These are phyloP conservation scores for Oxytorus armatus DNA, from an alignment of 2,888 invertebrate species.

Conservation along the genomic window DNA sequence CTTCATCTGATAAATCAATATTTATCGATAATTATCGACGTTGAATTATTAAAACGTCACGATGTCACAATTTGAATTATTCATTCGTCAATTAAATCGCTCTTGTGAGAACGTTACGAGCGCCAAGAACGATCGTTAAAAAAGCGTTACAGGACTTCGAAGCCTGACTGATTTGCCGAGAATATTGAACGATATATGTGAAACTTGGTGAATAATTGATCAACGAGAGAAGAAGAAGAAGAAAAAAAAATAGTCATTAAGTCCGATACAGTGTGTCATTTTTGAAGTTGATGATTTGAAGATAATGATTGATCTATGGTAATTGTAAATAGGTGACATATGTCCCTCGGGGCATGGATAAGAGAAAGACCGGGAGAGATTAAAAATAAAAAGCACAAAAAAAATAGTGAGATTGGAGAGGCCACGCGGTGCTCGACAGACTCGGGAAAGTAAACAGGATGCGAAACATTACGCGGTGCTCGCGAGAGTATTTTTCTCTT, in stretches of 20 bases:
- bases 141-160: no score
- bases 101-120: no score
- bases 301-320: constrained; percentile 32
- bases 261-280: constrained; percentile 4
- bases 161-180: no score
- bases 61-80: no score
- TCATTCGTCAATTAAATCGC: no score
- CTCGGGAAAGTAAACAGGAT: constrained; percentile 70
- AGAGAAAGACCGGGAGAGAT: constrained; percentile 3
- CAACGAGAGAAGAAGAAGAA: not conserved
- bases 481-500: constrained; percentile 39
- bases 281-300: constrained; percentile 13
- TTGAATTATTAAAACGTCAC: no score
- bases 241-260: constrained; percentile 47
- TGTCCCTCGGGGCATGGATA: constrained; percentile 23
- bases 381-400: not conserved
- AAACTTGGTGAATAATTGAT: no score
- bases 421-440: constrained; percentile 39
- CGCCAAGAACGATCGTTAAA: no score
- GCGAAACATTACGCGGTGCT: constrained; percentile 63
- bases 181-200: no score
- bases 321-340: constrained; percentile 32
- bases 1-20: no score
- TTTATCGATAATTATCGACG: no score
- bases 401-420: constrained; percentile 22